Conservation (phyloP, 2,113 vertebrate species). For the Orthonyx spaldingii region DNA sequence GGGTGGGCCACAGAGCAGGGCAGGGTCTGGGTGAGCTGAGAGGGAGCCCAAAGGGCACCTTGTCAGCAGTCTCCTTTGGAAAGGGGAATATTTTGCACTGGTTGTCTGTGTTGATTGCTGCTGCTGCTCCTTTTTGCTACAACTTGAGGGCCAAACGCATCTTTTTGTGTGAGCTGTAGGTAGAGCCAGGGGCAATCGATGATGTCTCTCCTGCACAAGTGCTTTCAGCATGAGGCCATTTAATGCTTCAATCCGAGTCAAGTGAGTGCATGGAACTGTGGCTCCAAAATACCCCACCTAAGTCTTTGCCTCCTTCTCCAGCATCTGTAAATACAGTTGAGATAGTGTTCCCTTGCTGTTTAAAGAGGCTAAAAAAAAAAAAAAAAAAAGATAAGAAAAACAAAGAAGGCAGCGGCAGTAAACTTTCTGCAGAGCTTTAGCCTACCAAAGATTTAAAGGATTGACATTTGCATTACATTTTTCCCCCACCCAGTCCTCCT, state of each 20-base stretch:
- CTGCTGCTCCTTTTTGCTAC: neutral
- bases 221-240: neutral
- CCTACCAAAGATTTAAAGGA: conserved; percentile 74
- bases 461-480: conserved; percentile 74
- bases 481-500: conserved; percentile 66
- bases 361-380: neutral
- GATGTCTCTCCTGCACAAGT: neutral
- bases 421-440: conserved; percentile 60
- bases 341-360: conserved; percentile 38
- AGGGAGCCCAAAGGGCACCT: neutral
- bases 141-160: neutral
- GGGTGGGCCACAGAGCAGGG: neutral
- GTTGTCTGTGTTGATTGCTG: neutral
- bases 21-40: neutral
- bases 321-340: conserved; percentile 38
- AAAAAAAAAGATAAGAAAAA: neutral
- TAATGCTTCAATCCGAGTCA: accelerated
- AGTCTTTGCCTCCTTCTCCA: neutral
- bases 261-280: neutral
- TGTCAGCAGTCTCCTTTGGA: neutral
- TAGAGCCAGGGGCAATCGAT: neutral
- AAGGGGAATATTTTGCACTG: neutral
- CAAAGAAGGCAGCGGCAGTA: conserved; percentile 31
- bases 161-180: neutral
- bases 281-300: neutral